A percentile compares a stretch with the other conserved stretches of the same genome.
Conservation (phyloP, 2,888 invertebrate genomes). For the Caenorhabditis sp. region DNA sequence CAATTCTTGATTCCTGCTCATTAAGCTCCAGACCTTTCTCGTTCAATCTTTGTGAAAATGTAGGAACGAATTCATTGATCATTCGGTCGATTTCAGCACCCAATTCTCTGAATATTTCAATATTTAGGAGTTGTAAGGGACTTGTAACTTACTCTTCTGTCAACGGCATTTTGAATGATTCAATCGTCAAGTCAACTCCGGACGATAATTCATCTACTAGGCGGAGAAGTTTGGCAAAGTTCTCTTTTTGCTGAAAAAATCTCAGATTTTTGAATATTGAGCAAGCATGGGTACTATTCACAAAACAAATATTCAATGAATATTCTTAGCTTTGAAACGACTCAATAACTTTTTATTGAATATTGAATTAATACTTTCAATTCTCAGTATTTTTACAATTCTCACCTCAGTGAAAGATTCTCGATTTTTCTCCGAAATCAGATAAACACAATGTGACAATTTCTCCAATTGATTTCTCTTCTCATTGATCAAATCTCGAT, state of each 20-base stretch:
- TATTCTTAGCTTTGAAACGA: too few species aligned
- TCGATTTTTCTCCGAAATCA: not conserved
- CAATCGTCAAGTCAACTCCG: constrained; percentile 1
- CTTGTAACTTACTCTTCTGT: constrained; percentile 19
- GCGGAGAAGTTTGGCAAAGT: constrained; percentile 1
- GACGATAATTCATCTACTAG: constrained; percentile 4
- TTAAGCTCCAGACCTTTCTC: not conserved
- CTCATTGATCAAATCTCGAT: not conserved
- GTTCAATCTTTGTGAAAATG: not conserved
- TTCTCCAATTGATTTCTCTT: not conserved
- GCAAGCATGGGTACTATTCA: too few species aligned
- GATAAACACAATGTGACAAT: not conserved
- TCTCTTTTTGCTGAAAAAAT: constrained; percentile 9
- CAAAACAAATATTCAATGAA: too few species aligned
- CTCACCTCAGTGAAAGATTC: not conserved
- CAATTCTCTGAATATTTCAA: not conserved
- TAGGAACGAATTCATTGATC: not conserved
- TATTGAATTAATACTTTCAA: constrained; percentile 4
- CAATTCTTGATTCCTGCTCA: not conserved
- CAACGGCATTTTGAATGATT: not conserved
- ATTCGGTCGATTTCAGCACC: not conserved
- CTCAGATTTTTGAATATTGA: not conserved
- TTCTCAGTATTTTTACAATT: not conserved
- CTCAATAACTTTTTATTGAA: too few species aligned
- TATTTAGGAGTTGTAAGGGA: too few species aligned